Percentiles rank a stretch among this genome's conserved stretches.
These are phyloP conservation scores for Masticophis lateralis DNA, from an alignment of 2,797 vertebrate genomes.

Conservation along the genomic window DNA sequence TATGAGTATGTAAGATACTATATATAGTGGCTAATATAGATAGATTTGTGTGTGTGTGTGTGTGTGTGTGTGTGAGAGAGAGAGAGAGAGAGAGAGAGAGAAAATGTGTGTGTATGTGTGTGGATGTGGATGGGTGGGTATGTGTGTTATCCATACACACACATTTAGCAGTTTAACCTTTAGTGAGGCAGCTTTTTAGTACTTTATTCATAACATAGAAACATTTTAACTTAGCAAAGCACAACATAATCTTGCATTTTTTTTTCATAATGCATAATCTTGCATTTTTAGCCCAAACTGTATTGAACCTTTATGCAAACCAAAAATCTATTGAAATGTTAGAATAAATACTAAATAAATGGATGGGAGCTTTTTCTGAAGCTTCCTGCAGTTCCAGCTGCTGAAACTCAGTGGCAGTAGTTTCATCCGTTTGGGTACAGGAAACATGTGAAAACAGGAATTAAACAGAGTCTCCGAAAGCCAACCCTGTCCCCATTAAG, in stretches of 20 bases:
- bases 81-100: too few species aligned
- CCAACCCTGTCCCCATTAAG: not conserved
- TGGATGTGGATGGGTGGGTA: not conserved
- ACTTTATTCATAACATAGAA: not conserved
- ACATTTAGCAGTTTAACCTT: not conserved
- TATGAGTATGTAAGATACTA: not conserved
- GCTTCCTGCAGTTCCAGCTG: not conserved
- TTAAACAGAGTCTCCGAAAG: not conserved
- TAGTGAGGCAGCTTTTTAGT: not conserved
- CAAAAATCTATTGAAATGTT: not conserved
- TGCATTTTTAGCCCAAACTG: not conserved
- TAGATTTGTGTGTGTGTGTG: not conserved
- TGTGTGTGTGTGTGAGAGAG: too few species aligned
- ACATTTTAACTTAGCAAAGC: not conserved
- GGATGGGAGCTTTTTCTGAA: not conserved
- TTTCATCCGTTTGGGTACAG: not conserved
- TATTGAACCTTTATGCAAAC: not conserved
- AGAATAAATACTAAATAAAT: not conserved
- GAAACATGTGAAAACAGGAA: not conserved
- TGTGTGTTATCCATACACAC: not conserved
- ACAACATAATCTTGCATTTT: not conserved
- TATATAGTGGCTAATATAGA: not conserved
- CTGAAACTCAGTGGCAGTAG: not conserved
- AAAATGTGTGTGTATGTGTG: too few species aligned
- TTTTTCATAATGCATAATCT: not conserved